Evolutionary conservation across 2,797 vertebrate genomes (phyloP).

Genomic region (Pempheris klunzingeri): DNA sequence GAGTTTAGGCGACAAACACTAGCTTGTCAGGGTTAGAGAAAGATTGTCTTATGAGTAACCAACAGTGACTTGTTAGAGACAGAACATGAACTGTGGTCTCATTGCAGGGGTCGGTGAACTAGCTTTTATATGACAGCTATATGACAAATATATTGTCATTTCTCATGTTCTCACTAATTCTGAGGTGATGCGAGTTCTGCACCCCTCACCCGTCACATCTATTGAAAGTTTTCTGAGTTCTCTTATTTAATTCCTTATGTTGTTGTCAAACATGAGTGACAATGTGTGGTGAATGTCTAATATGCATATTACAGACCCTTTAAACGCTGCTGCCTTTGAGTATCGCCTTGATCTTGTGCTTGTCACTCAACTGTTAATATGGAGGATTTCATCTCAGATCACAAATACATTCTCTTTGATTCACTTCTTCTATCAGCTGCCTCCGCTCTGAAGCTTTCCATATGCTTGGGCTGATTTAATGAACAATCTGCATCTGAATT

Average conservation of each 20-base stretch:
- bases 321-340: slow-evolving; percentile 31
- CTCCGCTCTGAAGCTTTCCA: slow-evolving; percentile 21
- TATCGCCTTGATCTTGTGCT: slow-evolving; percentile 49
- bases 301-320: slow-evolving; percentile 16
- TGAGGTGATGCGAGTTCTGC: neutral
- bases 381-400: slow-evolving; percentile 54
- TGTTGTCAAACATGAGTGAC: slow-evolving; percentile 18
- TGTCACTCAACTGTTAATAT: slow-evolving; percentile 48
- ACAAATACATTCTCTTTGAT: slow-evolving; percentile 54
- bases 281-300: slow-evolving; percentile 11
- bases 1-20: neutral
- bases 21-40: neutral
- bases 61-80: neutral
- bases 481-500: slow-evolving; percentile 27
- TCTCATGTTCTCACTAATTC: neutral
- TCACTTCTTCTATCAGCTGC: slow-evolving; percentile 21
- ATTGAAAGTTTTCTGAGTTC: slow-evolving; percentile 4
- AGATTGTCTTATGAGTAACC: neutral
- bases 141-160: neutral
- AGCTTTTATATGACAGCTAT: neutral
- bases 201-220: neutral
- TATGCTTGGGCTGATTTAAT: slow-evolving; percentile 33
- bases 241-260: slow-evolving; percentile 6
- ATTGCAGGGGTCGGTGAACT: neutral
- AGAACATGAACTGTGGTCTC: neutral